Base-by-base conservation (phyloP, 30 jellyfish, hydroid and myxozoan genomes). In the Turritopsis dohrnii region DNA sequence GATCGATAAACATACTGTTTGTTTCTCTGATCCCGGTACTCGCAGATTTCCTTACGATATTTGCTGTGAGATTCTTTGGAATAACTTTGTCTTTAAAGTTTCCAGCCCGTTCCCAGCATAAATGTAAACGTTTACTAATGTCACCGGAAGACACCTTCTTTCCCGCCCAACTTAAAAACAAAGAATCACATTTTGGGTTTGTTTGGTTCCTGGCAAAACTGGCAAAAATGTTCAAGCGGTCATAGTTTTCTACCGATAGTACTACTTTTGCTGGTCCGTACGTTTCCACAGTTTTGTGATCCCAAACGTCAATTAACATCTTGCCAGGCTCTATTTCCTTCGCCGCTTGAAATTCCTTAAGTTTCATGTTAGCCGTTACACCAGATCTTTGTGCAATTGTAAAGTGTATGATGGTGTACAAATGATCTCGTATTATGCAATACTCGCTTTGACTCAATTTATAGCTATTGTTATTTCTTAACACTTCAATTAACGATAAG, bases 151-250 rank as follows among this genome's bases (percentile, higher is more conserved):
- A 21, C 0, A 74, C 65, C 16, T 26, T 29, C 23, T n/a, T 74
- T 74, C 83, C 83, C 28, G 83, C 28, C 83, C 83, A 74, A 22
- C 65, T 74, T 24, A 74, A 22, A 30, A 74, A 74, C 73, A 74
- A 72, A n/a, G 13, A 29, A 3, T 1, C 65, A 0, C 18, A 26
- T 22, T 52, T 74, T 23, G 83, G 83, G 13, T 74, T 74, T 9
- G 65, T 26, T 74, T 74, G 83, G 13, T 20, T 26, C n/a, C 83
- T 19, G 0, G 65, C 65, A 24, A 7, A 24, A 26, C 23, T 71
- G 19, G 23, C 65, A n/a, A 16, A 74, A 0, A 30, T 23, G 16
- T 74, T 23, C 65, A 74, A 30, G 65, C 0, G 28, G 18, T 74
- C 23, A 0, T n/a, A 74, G 13, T 26, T 29, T n/a, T 74, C 65